phyloP scores from a whole-genome alignment of 2,797 vertebrate species.

The Lepus townsendii region DNA sequence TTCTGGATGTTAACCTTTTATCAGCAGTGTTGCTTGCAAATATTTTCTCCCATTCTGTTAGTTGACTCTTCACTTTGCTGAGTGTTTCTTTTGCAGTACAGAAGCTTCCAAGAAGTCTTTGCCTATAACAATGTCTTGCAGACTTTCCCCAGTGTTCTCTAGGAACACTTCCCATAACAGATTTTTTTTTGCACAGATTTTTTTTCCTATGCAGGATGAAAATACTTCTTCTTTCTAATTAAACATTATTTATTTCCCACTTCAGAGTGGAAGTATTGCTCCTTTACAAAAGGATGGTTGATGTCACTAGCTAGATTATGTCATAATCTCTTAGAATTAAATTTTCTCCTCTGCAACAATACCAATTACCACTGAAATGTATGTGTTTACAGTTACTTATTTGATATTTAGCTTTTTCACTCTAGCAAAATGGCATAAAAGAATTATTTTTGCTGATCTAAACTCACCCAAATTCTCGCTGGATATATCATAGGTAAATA shows the following conservation, averaged over 20 bases:
- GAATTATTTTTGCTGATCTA: neutral
- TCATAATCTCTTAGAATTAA: neutral
- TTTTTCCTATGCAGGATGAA: neutral
- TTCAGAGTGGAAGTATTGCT: neutral
- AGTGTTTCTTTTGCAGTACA: too few species aligned
- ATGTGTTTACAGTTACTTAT: neutral
- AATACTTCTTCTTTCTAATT: neutral
- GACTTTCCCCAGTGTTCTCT: too few species aligned
- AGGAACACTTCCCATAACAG: too few species aligned
- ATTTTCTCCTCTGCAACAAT: neutral
- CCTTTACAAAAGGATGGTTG: neutral
- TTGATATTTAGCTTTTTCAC: neutral
- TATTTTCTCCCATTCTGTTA: too few species aligned
- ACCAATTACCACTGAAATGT: neutral
- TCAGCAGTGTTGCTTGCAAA: too few species aligned
- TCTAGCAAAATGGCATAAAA: neutral
- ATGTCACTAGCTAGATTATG: neutral
- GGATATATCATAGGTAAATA: neutral
- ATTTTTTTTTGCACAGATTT: neutral
- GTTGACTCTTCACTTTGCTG: too few species aligned
- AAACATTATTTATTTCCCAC: neutral
- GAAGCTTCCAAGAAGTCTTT: neutral
- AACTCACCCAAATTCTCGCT: rapidly evolving
- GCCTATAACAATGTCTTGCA: too few species aligned
- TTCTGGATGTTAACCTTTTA: too few species aligned